Evolutionary conservation across 2,797 vertebrate species (phyloP).

Genomic region (Caiman crocodilus): DNA sequence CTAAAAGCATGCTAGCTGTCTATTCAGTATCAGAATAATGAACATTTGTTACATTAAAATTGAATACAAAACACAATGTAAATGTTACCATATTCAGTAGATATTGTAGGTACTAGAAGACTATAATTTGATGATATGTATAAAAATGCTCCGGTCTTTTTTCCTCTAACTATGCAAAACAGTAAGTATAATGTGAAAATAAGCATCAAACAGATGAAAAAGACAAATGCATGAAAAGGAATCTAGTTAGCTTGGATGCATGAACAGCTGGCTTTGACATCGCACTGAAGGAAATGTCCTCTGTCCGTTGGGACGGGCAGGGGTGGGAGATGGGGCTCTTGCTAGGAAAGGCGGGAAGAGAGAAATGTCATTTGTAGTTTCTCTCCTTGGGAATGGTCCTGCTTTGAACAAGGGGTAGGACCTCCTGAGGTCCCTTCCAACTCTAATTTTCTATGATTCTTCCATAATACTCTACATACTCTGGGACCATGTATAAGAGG

Average conservation of each 20-base stretch:
- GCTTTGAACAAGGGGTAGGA: no score
- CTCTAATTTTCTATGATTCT: no score
- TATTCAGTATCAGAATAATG: not conserved
- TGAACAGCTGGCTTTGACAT: not conserved
- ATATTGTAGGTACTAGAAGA: not conserved
- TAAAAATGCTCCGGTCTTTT: not conserved
- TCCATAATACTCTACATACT: no score
- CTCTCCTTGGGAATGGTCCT: not conserved
- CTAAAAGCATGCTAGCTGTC: not conserved
- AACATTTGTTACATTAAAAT: not conserved
- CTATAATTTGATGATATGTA: not conserved
- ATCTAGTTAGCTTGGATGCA: not conserved
- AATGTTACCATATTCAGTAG: not conserved
- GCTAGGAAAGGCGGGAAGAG: fast-evolving
- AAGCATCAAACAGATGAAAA: not conserved
- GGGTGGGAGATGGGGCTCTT: fast-evolving
- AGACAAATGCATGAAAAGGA: not conserved
- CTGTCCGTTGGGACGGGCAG: not conserved
- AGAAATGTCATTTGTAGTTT: not conserved
- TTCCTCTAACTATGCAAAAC: not conserved
- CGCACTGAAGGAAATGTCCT: not conserved
- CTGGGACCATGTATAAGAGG: not conserved
- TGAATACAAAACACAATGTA: not conserved
- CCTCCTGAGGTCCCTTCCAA: no score
- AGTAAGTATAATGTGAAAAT: not conserved